Evolutionary conservation across 2,797 vertebrate genomes (phyloP).

Genomic region (Urosaurus nigricauda): DNA sequence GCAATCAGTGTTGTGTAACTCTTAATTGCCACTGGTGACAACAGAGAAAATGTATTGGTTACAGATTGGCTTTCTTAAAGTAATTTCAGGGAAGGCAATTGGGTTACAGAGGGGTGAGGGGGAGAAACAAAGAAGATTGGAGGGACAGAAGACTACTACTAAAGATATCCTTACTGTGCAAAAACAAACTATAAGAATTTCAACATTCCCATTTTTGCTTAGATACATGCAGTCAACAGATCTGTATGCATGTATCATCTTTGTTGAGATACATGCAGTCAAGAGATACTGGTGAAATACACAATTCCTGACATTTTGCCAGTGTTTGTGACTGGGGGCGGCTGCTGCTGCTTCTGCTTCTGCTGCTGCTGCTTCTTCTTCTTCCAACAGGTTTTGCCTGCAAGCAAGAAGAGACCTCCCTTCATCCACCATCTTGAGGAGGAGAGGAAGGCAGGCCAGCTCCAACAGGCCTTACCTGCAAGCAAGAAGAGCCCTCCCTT

Average conservation of each 20-base stretch:
- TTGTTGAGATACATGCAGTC: neutral
- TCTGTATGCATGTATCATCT: neutral
- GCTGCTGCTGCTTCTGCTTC: too few species aligned
- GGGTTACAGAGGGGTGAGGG: neutral
- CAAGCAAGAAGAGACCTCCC: too few species aligned
- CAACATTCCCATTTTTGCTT: neutral
- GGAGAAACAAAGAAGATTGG: neutral
- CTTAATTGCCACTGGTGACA: constrained; percentile 76
- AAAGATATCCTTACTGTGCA: constrained; percentile 44
- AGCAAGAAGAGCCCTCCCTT: too few species aligned
- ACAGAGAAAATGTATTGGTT: constrained; percentile 81
- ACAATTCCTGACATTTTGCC: too few species aligned
- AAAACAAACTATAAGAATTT: neutral
- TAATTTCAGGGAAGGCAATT: constrained; percentile 49
- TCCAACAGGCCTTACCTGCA: too few species aligned
- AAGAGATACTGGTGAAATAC: neutral
- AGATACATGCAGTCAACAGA: too few species aligned
- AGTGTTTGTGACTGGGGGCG: too few species aligned
- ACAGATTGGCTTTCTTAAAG: constrained; percentile 77
- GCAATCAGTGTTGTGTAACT: constrained; percentile 73
- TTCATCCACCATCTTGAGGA: too few species aligned
- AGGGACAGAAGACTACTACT: neutral
- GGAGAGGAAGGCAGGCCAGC: too few species aligned
- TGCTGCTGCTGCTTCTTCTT: too few species aligned
- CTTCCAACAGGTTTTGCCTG: too few species aligned